Evolutionary conservation across 2,113 vertebrate species (phyloP).

Genomic region (Suncus etruscus): DNA sequence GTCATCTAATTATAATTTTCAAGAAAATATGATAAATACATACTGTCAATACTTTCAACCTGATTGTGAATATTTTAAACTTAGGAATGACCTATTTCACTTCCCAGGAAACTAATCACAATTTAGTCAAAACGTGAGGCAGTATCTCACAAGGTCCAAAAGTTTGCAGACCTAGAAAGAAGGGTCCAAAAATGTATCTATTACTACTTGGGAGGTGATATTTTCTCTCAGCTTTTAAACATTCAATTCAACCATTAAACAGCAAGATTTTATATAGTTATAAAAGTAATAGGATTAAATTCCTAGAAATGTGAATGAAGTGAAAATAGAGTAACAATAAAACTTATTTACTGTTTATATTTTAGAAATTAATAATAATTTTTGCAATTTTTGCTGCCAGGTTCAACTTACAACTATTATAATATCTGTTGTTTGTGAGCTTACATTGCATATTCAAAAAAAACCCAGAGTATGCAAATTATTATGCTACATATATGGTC

Average conservation of each 20-base stretch:
- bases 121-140: neutral
- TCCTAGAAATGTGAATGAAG: neutral
- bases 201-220: neutral
- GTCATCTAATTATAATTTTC: neutral
- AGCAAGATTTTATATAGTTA: neutral
- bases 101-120: slow-evolving; percentile 2
- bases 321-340: slow-evolving; percentile 46
- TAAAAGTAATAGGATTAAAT: neutral
- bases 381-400: neutral
- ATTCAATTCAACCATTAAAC: slow-evolving; percentile 23
- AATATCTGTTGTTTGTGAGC: neutral
- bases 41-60: neutral
- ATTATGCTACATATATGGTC: neutral
- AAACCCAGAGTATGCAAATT: neutral
- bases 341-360: slow-evolving; percentile 12
- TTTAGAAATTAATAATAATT: neutral
- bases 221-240: slow-evolving; percentile 23
- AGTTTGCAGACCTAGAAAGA: neutral
- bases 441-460: neutral
- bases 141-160: neutral
- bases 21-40: slow-evolving; percentile 45
- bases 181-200: neutral
- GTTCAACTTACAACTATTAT: neutral
- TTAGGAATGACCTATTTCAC: slow-evolving; percentile 50
- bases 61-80: slow-evolving; percentile 52